These are phyloP conservation scores for Gobio gobio DNA, from an alignment of 2,113 vertebrate genomes.

Conservation along the genomic window DNA sequence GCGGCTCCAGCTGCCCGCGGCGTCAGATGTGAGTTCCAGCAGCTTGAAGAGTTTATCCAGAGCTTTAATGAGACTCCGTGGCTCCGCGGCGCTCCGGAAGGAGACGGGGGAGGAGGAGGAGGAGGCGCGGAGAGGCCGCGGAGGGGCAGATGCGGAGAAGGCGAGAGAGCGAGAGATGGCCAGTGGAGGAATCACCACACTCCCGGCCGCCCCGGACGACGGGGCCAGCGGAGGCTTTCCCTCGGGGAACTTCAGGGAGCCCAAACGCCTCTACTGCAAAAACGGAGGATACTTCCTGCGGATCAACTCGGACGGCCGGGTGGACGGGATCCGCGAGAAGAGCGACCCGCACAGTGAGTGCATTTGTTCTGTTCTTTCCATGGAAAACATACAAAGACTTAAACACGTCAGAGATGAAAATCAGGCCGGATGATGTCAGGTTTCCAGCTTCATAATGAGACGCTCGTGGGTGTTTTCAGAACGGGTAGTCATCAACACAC, in stretches of 20 bases:
- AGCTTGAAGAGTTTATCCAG: slow-evolving; percentile 45
- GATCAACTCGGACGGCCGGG: slow-evolving; percentile 88
- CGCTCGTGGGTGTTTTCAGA: background rate
- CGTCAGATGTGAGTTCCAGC: background rate
- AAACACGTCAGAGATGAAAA: slow-evolving; percentile 59
- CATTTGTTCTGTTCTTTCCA: slow-evolving; percentile 37
- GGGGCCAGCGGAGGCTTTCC: slow-evolving; percentile 80
- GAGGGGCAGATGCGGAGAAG: slow-evolving; percentile 60
- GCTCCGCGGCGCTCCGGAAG: slow-evolving; percentile 28
- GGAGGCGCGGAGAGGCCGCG: slow-evolving; percentile 7
- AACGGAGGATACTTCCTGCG: slow-evolving; percentile 95
- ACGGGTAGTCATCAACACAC: background rate
- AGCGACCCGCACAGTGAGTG: slow-evolving; percentile 91
- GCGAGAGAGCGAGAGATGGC: slow-evolving; percentile 75
- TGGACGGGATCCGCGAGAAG: slow-evolving; percentile 94
- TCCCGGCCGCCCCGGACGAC: slow-evolving; percentile 83
- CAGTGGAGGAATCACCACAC: slow-evolving; percentile 86
- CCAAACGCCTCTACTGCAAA: slow-evolving; percentile 94
- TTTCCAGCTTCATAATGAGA: slow-evolving; percentile 58
- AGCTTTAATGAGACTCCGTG: slow-evolving; percentile 12
- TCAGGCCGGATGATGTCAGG: slow-evolving; percentile 51
- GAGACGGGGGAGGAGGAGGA: slow-evolving; percentile 4
- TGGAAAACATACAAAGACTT: slow-evolving; percentile 62
- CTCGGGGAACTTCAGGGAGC: slow-evolving; percentile 89
- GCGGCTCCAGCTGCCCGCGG: background rate